These are phyloP conservation scores for Sylvia borin DNA, from an alignment of 2,797 vertebrate genomes.

Conservation along the genomic window DNA sequence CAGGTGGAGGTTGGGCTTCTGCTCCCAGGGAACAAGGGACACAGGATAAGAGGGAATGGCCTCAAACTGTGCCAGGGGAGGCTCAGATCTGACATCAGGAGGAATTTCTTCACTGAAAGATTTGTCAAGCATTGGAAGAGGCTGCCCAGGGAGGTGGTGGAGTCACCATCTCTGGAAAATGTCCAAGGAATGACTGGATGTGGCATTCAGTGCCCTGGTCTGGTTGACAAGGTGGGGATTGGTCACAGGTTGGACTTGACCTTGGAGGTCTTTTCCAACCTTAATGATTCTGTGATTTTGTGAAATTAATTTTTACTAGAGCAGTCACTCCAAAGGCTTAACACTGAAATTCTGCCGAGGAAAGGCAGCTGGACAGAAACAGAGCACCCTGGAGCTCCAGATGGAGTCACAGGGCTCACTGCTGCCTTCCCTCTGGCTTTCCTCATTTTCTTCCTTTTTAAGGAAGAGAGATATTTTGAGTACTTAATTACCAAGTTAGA, in stretches of 20 bases:
- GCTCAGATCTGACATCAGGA: background rate
- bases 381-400: background rate
- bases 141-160: background rate
- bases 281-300: background rate
- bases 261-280: background rate
- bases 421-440: background rate
- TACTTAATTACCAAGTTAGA: conserved; percentile 16
- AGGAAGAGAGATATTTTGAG: conserved; percentile 31
- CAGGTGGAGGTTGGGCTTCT: background rate
- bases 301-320: background rate
- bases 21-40: background rate
- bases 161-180: background rate
- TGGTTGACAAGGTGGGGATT: background rate
- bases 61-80: background rate
- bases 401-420: background rate
- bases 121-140: background rate
- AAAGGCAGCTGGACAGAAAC: background rate
- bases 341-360: background rate
- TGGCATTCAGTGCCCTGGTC: background rate
- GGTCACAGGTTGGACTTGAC: background rate
- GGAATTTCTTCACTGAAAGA: background rate
- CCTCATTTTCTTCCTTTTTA: conserved; percentile 30
- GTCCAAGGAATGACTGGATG: background rate
- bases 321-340: background rate
- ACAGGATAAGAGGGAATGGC: background rate